Percentiles rank a stretch among this genome's conserved stretches.
phyloP scores from a whole-genome alignment of 2,888 invertebrate genomes.

The Oxytorus armatus region DNA sequence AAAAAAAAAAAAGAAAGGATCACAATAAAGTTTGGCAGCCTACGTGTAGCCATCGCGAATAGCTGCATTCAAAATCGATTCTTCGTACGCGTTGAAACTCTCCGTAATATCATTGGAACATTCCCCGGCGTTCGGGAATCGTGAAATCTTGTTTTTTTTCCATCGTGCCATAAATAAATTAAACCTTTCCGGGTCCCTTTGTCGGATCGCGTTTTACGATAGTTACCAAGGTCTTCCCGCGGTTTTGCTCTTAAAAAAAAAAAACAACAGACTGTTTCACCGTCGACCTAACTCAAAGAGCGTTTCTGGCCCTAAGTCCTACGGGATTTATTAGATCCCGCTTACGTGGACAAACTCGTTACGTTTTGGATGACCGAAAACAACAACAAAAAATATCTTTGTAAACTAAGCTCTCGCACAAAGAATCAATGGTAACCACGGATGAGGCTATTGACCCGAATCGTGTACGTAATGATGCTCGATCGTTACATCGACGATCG shows the following conservation, averaged over 20 bases:
- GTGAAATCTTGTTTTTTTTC: conserved; percentile 69
- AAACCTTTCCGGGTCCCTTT: conserved; percentile 75
- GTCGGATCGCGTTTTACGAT: conserved; percentile 66
- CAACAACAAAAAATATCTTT: neutral
- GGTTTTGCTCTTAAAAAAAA: conserved; percentile 2
- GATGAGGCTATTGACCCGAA: conserved; percentile 65
- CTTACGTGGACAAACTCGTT: conserved; percentile 20
- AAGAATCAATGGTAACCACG: conserved; percentile 27
- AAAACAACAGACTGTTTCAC: conserved; percentile 1
- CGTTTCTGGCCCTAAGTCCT: neutral
- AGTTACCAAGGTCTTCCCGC: conserved; percentile 5
- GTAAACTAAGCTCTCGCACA: conserved; percentile 20
- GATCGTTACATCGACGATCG: conserved; percentile 46
- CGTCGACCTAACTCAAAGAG: neutral
- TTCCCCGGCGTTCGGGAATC: conserved; percentile 68
- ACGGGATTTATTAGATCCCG: conserved; percentile 23
- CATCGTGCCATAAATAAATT: conserved; percentile 76
- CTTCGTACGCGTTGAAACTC: conserved; percentile 69
- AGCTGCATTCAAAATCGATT: conserved; percentile 78
- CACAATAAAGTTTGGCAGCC: conserved; percentile 66
- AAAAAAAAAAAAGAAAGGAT: conserved; percentile 67
- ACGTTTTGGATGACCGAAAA: conserved; percentile 8
- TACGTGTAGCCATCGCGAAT: conserved; percentile 66
- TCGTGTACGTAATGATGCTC: conserved; percentile 2
- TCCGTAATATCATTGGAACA: conserved; percentile 69